phyloP scores from a whole-genome alignment of 2,113 vertebrate genomes.

The Clinocottus analis region DNA sequence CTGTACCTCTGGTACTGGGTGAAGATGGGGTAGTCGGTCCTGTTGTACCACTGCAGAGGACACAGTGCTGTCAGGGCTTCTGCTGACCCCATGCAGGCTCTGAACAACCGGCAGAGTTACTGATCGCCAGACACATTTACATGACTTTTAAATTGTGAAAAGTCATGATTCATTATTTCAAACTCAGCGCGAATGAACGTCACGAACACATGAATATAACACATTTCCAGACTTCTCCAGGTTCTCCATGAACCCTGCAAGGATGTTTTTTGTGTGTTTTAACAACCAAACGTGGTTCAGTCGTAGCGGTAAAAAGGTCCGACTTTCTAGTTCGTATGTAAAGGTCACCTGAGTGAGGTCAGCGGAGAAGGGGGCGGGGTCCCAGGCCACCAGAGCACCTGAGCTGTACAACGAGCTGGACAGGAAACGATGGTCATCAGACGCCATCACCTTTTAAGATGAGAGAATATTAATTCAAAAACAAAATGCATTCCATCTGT shows the following conservation, averaged over 20 bases:
- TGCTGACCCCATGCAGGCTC: background rate
- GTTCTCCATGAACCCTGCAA: too few species aligned
- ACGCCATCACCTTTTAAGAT: constrained; percentile 83
- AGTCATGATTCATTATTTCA: too few species aligned
- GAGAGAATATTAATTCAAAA: background rate
- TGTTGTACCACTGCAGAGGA: constrained; percentile 81
- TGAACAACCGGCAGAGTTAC: background rate
- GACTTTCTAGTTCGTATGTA: background rate
- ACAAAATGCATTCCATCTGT: background rate
- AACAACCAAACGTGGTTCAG: background rate
- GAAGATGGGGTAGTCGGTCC: constrained; percentile 87
- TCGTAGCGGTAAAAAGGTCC: background rate
- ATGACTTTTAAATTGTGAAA: too few species aligned
- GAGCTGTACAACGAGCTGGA: constrained; percentile 84
- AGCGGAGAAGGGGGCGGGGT: constrained; percentile 84
- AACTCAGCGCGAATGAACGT: too few species aligned
- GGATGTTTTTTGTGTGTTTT: background rate
- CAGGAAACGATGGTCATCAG: constrained; percentile 83
- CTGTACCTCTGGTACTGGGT: constrained; percentile 82
- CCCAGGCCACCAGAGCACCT: constrained; percentile 85
- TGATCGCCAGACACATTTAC: too few species aligned
- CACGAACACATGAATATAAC: too few species aligned
- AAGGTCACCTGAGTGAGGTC: constrained; percentile 80
- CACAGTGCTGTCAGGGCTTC: background rate
- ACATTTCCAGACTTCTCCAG: too few species aligned